Conservation (phyloP, 1,140 invertebrate species). For the Achroia grisella region DNA sequence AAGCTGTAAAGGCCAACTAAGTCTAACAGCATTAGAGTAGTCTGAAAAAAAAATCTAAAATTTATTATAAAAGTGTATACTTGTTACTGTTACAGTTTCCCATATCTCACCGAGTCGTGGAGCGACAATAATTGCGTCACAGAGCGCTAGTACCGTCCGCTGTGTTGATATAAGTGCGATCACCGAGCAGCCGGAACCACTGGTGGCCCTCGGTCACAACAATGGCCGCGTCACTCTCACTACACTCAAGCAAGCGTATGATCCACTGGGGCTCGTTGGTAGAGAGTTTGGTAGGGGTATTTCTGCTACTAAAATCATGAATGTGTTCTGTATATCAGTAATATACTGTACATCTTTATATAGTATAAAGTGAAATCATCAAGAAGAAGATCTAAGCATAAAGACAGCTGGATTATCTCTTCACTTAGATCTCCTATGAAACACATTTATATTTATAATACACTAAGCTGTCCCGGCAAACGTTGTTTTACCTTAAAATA, state of each 20-base stretch:
- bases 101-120: constrained; percentile 79
- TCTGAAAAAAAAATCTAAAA: no score
- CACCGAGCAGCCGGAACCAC: constrained; percentile 81
- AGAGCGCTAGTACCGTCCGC: constrained; percentile 53
- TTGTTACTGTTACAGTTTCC: constrained; percentile 70
- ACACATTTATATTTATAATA: no score
- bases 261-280: constrained; percentile 79
- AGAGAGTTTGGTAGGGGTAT: constrained; percentile 83
- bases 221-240: constrained; percentile 90
- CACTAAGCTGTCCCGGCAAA: no score
- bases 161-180: constrained; percentile 81
- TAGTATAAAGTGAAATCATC: no score
- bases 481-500: no score
- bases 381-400: no score
- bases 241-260: constrained; percentile 83
- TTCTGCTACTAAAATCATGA: background rate
- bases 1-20: no score
- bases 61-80: no score
- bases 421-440: no score
- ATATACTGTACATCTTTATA: no score
- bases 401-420: no score
- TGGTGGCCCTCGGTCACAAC: constrained; percentile 88
- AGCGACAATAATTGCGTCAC: constrained; percentile 78
- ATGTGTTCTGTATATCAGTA: constrained; percentile 18
- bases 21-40: no score